Base-by-base conservation (phyloP, 1,140 invertebrate species). In the Cardiocondyla obscurior region DNA sequence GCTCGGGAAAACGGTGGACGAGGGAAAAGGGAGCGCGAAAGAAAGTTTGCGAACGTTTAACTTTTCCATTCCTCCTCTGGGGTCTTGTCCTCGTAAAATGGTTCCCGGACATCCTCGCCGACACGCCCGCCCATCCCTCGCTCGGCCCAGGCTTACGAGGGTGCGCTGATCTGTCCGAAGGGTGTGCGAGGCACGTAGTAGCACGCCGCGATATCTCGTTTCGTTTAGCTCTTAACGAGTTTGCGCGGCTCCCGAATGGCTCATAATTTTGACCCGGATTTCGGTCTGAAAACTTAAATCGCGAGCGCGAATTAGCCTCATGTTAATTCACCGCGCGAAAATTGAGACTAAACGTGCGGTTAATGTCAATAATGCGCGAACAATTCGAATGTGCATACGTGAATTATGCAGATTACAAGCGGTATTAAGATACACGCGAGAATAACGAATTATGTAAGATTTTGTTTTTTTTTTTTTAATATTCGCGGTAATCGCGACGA, bases 21-120 rank as follows among this genome's bases (percentile, higher is more conserved):
- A 19, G n/a, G 22, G 12, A 73, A 83, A 72, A 81, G 28, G 22
- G 36, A 58, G 19, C 14, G 33, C 49, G 19, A 14, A 39, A 25
- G 53, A 76, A 76, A 86, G 46, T 86, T 86, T 62, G 53, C 51
- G 53, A 76, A 46, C 82, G 70, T 72, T 86, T 85, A 84, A 87
- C 82, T 81, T 88, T 87, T 83, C 39, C 70, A 57, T 44, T 79
- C 46, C 51, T 72, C 14, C 49, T 70, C 25, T 33, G 22, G 39
- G 70, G 10, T 46, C 36, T 19, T 58, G 69, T 81, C 30, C 44
- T 60, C 53, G 25, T 62, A 57, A 86, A 84, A 70, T 36, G 76
- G 57, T 67, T 73, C 25, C 25, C 39, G 51, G 33, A 53, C 55
- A 33, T 62, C 14, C 22, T 30, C 14, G 25, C n/a, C 25, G 51